These are phyloP conservation scores for Teleiodes luculella DNA, from an alignment of 2,888 invertebrate genomes.

Conservation along the genomic window DNA sequence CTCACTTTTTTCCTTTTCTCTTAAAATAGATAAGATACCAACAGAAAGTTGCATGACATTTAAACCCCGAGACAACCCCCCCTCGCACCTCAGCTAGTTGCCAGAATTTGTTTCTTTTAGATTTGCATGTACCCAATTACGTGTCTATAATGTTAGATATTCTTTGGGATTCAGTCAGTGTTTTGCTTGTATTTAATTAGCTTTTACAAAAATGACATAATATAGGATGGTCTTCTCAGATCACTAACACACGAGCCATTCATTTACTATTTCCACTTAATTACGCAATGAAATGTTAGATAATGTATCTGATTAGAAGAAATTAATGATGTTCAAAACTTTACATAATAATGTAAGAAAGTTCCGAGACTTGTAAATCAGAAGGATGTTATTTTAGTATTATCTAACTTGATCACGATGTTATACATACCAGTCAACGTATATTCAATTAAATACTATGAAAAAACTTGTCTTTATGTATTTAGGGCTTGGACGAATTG, in stretches of 20 bases:
- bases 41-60: too few species aligned
- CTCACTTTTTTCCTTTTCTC: too few species aligned
- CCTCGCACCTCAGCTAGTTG: too few species aligned
- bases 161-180: too few species aligned
- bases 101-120: too few species aligned
- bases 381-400: slow-evolving; percentile 12
- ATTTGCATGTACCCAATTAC: too few species aligned
- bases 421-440: background rate
- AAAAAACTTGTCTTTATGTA: too few species aligned
- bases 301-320: slow-evolving; percentile 14
- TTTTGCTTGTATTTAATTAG: too few species aligned
- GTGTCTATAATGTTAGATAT: too few species aligned
- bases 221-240: background rate
- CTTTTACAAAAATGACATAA: background rate
- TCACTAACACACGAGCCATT: background rate
- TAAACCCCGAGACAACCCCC: too few species aligned
- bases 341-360: slow-evolving; percentile 13
- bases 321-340: slow-evolving; percentile 8
- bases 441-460: background rate
- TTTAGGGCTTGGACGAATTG: too few species aligned
- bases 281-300: slow-evolving; percentile 22
- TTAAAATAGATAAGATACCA: too few species aligned
- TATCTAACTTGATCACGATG: background rate
- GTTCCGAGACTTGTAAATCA: slow-evolving; percentile 16
- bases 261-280: slow-evolving; percentile 16